Evolutionary conservation across 2,888 invertebrate genomes (phyloP), one percentile per base, ranked within the genome.

Genomic region (Conchocele bisecta): DNA sequence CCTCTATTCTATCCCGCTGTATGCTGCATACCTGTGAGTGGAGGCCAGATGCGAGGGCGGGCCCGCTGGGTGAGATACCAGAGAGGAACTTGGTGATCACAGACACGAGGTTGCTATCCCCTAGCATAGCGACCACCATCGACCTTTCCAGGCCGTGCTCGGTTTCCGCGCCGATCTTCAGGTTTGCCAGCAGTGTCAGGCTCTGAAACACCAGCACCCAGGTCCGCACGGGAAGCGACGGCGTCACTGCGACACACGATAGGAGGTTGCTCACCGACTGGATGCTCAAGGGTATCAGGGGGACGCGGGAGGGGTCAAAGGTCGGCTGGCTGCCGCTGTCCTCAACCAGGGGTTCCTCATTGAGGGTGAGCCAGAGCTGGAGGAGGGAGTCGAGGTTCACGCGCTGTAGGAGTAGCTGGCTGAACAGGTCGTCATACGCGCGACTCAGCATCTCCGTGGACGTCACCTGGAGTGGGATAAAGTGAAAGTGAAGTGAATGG

Each of bases 341-440:
- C 24, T 83, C 83, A 20, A 83, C 84, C 24, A 86, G 85, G n/a
- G 83, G 71, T 90, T 91, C 95, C 93, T 93, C 91, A 81, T 96
- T 96, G 73, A 97, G 92, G 2, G 96, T 96, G 74, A 97, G 92
- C 96, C 97, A 97, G 80, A 97, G 92, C 79, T 96, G 95, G 37
- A 97, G 92, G 53, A 96, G 94, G 88, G 96, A 94, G 91, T 97
- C 97, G 89, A 97, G 93, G 89, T 95, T 95, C 22, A 94, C 93
- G 88, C 95, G 94, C 56, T 94, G 94, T 53, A 94, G 90, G 81
- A 94, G 93, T 22, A 90, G 82, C 72, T 89, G 88, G n/a, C 93
- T 93, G 86, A 95, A 94, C 83, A 95, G 92, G 77, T 93, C 93
- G 84, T 95, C 94, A 82, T 95, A 95, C 75, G 95, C 95, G 75